Conservation (phyloP, 1,140 invertebrate genomes). For the Ceratina australensis region DNA sequence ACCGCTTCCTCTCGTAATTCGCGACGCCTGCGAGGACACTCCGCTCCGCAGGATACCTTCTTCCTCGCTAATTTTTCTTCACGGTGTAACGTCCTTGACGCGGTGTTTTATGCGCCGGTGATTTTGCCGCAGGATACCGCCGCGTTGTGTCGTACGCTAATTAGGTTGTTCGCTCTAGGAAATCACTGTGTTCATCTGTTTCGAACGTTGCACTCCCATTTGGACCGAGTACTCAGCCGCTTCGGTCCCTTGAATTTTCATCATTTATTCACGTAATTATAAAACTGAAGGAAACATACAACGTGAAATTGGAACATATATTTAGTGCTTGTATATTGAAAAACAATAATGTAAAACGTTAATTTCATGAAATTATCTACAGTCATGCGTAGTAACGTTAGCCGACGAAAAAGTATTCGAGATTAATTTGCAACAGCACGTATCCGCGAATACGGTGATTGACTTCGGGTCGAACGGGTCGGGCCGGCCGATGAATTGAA, state of each 20-base stretch:
- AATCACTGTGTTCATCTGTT: slow-evolving; percentile 8
- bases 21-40: neutral
- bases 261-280: too few species aligned
- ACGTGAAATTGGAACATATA: too few species aligned
- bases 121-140: slow-evolving; percentile 27
- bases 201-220: slow-evolving; percentile 1
- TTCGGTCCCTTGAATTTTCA: neutral
- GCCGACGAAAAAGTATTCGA: neutral
- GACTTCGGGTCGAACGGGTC: slow-evolving; percentile 11
- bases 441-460: slow-evolving; percentile 18
- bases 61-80: neutral
- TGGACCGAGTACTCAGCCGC: neutral
- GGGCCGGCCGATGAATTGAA: slow-evolving; percentile 50
- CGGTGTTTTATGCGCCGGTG: neutral
- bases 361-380: too few species aligned
- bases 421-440: neutral
- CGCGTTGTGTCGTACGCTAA: slow-evolving; percentile 26
- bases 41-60: neutral
- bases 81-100: slow-evolving; percentile 4
- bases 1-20: slow-evolving; percentile 5
- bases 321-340: too few species aligned
- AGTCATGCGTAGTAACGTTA: too few species aligned
- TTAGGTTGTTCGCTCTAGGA: slow-evolving; percentile 24
- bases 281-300: too few species aligned
- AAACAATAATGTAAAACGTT: too few species aligned